These are phyloP conservation scores for Phataginus tetradactyla DNA, from an alignment of 2,797 vertebrate genomes.

Conservation along the genomic window DNA sequence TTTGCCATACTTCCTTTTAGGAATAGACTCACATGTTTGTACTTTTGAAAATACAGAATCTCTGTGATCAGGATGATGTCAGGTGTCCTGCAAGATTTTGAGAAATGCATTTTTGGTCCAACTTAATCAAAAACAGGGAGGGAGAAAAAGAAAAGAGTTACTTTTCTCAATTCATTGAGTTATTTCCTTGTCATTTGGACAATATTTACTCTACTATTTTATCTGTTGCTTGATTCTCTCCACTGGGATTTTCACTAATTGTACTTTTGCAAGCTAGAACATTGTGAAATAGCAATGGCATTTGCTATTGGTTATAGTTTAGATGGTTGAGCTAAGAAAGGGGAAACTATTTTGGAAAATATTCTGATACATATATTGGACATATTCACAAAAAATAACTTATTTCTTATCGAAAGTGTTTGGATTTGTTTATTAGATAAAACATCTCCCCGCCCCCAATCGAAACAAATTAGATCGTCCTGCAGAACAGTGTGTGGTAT, in stretches of 20 bases:
- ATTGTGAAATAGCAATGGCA: not conserved
- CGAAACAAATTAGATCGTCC: not conserved
- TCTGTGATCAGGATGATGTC: not conserved
- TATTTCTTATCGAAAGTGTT: not conserved
- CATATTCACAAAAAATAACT: not conserved
- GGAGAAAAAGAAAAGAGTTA: not conserved
- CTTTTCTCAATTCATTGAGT: not conserved
- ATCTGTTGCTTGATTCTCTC: not conserved
- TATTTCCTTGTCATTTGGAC: not conserved
- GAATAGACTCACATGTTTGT: not conserved
- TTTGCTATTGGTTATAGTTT: not conserved
- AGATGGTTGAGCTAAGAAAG: not conserved
- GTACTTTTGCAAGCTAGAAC: not conserved
- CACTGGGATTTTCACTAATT: not conserved
- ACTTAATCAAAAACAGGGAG: not conserved
- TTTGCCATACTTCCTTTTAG: not conserved
- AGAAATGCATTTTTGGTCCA: not conserved
- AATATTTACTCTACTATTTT: not conserved
- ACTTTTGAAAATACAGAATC: not conserved
- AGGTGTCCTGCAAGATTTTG: not conserved
- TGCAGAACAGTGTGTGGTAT: constrained; percentile 35
- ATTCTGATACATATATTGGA: not conserved
- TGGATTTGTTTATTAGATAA: constrained; percentile 4
- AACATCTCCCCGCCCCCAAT: not conserved
- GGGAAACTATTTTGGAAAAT: not conserved